Base-by-base conservation (phyloP, 2,888 invertebrate species). In the Escarpia spicata region DNA sequence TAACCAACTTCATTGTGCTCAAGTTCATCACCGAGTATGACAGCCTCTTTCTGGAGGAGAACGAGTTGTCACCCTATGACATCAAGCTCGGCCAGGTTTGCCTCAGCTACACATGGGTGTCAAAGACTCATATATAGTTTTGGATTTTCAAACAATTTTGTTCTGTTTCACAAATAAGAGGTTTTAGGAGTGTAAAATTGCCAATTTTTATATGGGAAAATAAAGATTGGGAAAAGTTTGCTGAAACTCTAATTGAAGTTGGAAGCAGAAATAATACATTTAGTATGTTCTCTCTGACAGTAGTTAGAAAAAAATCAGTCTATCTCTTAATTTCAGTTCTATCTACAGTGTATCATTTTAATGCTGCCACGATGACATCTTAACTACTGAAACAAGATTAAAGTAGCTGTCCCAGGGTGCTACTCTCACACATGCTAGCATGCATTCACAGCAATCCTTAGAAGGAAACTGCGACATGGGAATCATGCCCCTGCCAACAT, bases 1-100 rank as follows among this genome's bases (percentile, higher is more conserved):
- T 96, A 26, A 96, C 96, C 92, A 97, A 97, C 94, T 96, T 96
- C 94, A 95, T 96, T 92, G 96, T 96, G 91, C 95, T 96, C 37
- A 95, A 96, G 91, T 96, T 97, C 94, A 96, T 97, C 93, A 94
- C 94, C 12, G 95, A 96, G 75, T 97, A 96, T 94, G 94, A 96
- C 90, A 94, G 94, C 19, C 95, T 97, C 91, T 97, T 97, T 93
- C 95, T 95, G 44, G 94, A 94, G 45, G 94, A 94, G 9, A 93
- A 92, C 15, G 94, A 94, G 92, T 90, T 92, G 37, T 94, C 94
- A 2, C 94, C 94, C 12, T 93, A 94, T 92, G 52, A 89, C 31
- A 52, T 92, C 19, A 58, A 89, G 12, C 93, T 92, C 43, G 89
- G 92, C 19, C 92, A 93, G 93, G 94, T 94, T 26, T 26, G 75